Evolutionary conservation across 2,888 invertebrate species (phyloP).

Genomic region (Polietes domitor): DNA sequence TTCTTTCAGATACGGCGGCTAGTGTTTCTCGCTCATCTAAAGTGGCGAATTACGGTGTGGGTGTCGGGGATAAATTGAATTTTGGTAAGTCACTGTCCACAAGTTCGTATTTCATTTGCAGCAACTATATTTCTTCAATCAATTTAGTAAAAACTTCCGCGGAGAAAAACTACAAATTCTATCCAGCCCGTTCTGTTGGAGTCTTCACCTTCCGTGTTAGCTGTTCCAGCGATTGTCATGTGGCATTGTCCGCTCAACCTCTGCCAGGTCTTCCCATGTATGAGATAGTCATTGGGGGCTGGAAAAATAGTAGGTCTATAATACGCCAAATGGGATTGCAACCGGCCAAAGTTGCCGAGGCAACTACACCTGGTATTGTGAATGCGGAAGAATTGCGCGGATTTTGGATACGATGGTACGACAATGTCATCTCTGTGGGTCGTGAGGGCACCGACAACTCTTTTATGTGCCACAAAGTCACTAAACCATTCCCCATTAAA

Average conservation of each 20-base stretch:
- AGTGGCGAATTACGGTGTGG: too few relatives aligned
- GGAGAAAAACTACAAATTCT: not conserved
- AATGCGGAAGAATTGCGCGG: conserved; percentile 88
- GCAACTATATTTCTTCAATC: too few relatives aligned
- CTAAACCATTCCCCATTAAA: conserved; percentile 86
- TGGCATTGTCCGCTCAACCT: conserved; percentile 88
- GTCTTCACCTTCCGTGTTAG: conserved; percentile 89
- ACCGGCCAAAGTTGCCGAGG: conserved; percentile 86
- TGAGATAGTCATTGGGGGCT: conserved; percentile 93
- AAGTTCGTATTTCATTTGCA: too few relatives aligned
- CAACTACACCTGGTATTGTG: conserved; percentile 87
- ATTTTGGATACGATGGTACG: conserved; percentile 91
- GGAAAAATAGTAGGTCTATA: conserved; percentile 91
- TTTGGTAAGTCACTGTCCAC: too few relatives aligned
- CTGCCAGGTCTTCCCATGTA: conserved; percentile 88
- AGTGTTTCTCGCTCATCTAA: too few relatives aligned
- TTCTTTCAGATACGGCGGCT: not conserved
- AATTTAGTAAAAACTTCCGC: not conserved
- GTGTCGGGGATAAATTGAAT: too few relatives aligned
- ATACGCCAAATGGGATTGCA: conserved; percentile 87
- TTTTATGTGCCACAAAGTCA: conserved; percentile 88
- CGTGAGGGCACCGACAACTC: conserved; percentile 87
- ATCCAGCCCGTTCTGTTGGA: not conserved
- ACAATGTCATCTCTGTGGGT: conserved; percentile 86
- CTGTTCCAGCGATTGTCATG: conserved; percentile 90